phyloP scores from a whole-genome alignment of 2,113 vertebrate species.

The Rhinoderma darwinii region DNA sequence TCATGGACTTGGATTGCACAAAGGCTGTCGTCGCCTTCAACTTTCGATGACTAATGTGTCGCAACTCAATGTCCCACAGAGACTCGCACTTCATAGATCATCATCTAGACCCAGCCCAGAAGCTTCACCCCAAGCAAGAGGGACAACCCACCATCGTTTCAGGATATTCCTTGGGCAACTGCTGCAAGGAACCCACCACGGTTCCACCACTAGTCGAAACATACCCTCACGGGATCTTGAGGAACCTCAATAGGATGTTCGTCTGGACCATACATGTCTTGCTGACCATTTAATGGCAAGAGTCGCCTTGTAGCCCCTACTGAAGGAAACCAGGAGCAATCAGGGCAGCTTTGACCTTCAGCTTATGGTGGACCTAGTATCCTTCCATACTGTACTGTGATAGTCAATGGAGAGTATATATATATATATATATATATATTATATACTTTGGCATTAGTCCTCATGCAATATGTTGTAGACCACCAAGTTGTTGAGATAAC shows the following conservation, averaged over 20 bases:
- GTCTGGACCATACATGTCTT: too few species aligned
- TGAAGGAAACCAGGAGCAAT: too few species aligned
- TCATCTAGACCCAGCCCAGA: background rate
- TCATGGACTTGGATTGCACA: background rate
- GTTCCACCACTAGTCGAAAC: too few species aligned
- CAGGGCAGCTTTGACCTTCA: background rate
- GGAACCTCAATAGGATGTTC: too few species aligned
- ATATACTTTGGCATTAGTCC: background rate
- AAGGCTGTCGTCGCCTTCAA: background rate
- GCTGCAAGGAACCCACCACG: background rate
- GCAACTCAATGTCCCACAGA: background rate
- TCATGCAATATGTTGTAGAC: background rate
- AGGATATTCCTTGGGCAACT: background rate
- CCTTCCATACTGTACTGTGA: too few species aligned
- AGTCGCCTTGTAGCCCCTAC: too few species aligned
- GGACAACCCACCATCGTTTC: background rate
- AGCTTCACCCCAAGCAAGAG: background rate
- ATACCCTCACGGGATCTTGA: too few species aligned
- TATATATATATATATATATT: too few species aligned
- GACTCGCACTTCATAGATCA: too few species aligned
- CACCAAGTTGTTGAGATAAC: too few species aligned
- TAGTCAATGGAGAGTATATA: too few species aligned
- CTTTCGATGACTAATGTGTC: background rate
- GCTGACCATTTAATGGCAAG: too few species aligned
- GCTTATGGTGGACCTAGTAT: background rate